Evolutionary conservation across 2,888 invertebrate genomes (phyloP), one percentile per base, ranked within the genome.

Genomic region (Eupithecia abbreviata): DNA sequence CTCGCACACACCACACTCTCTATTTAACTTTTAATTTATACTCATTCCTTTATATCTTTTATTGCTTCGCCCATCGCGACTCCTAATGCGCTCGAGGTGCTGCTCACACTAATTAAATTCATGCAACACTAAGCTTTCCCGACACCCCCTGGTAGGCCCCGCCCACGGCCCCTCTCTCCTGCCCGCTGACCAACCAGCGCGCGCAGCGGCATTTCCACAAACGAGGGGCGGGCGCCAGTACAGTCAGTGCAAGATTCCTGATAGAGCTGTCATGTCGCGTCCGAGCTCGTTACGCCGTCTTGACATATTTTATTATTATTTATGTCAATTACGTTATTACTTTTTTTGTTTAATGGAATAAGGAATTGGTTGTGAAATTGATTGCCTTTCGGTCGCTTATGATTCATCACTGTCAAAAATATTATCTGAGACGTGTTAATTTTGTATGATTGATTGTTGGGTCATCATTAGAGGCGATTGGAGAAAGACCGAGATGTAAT

Each of bases 21-120:
- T 95, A 94, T 95, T 95, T 95, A 95, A 95, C 94, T 95, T 94
- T 95, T 95, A 94, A 95, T 95, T 95, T 95, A 95, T 95, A 94
- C 94, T 95, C 94, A 95, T 95, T 94, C 94, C 95, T 95, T 95
- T 95, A 95, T 95, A 95, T 94, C 94, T 95, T 95, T 95, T 95
- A 95, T 95, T 95, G 95, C 94, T 93, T 94, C 93, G 92, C 94
- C 94, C 95, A 93, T 93, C 92, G 94, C 94, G 93, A 90, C 93
- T 94, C 93, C 94, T 95, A 95, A 95, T 95, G 93, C 93, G 94
- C 92, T 92, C 89, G 93, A 94, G 94, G 94, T 94, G 94, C 93
- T 93, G 91, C 92, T 93, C 92, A 85, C 92, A 93, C 94, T 95
- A 95, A 95, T 95, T 95, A 95, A 95, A 95, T 95, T 95, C 94